Evolutionary conservation across 1,140 invertebrate species (phyloP).

Genomic region (Drosophila truncata): DNA sequence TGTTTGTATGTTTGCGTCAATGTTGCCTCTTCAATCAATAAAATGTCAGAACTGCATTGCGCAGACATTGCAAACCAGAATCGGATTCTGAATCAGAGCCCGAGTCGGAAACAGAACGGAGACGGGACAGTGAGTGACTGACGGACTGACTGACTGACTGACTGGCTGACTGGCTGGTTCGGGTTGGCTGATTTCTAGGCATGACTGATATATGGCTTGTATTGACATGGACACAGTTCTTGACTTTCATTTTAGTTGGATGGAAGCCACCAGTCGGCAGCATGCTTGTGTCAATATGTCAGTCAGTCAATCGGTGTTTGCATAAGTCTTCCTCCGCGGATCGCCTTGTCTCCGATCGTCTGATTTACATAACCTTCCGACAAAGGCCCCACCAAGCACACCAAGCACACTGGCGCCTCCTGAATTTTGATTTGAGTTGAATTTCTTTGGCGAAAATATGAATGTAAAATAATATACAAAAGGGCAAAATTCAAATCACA

Average conservation of each 20-base stretch:
- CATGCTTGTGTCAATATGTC: slow-evolving; percentile 54
- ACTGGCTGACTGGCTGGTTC: slow-evolving; percentile 61
- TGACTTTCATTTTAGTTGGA: slow-evolving; percentile 75
- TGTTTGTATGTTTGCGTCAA: slow-evolving; percentile 61
- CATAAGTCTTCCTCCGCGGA: slow-evolving; percentile 59
- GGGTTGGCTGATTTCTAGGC: slow-evolving; percentile 74
- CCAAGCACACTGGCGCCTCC: slow-evolving; percentile 76
- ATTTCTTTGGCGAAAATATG: slow-evolving; percentile 60
- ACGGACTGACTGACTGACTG: slow-evolving; percentile 59
- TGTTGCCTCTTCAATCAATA: slow-evolving; percentile 81
- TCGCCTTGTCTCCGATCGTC: slow-evolving; percentile 54
- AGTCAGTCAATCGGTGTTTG: slow-evolving; percentile 72
- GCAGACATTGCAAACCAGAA: slow-evolving; percentile 66
- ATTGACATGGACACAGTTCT: slow-evolving; percentile 82
- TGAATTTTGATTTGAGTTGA: slow-evolving; percentile 74
- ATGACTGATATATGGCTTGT: slow-evolving; percentile 81
- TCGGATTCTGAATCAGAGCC: slow-evolving; percentile 46
- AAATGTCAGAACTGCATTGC: slow-evolving; percentile 81
- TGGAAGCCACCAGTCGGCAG: slow-evolving; percentile 50
- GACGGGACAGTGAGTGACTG: slow-evolving; percentile 59
- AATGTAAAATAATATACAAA: slow-evolving; percentile 69
- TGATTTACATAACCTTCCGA: slow-evolving; percentile 77
- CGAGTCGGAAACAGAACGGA: slow-evolving; percentile 44
- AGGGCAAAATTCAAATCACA: slow-evolving; percentile 68
- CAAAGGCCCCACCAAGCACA: slow-evolving; percentile 52